These are phyloP conservation scores for Synanceia verrucosa DNA, from an alignment of 2,797 vertebrate genomes.

Conservation along the genomic window DNA sequence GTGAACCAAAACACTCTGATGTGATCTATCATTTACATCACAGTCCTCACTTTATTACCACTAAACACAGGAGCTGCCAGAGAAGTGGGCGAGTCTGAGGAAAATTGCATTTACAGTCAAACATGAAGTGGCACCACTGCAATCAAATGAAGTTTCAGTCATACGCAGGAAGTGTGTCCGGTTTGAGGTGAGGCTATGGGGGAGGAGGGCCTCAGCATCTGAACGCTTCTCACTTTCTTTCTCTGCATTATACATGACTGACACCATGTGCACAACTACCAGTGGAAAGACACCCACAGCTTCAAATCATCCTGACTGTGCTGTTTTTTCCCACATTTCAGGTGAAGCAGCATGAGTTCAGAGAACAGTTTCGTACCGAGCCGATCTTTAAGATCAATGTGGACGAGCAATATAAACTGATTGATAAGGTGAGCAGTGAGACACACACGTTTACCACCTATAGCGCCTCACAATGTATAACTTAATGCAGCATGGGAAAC, in stretches of 20 bases:
- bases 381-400: constrained; percentile 78
- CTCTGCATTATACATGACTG: constrained; percentile 71
- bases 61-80: constrained; percentile 83
- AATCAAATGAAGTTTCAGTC: constrained; percentile 89
- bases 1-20: constrained; percentile 2
- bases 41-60: background rate
- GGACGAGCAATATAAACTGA: constrained; percentile 79
- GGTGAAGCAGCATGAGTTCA: constrained; percentile 86
- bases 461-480: background rate
- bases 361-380: constrained; percentile 84
- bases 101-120: constrained; percentile 88
- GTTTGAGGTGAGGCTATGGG: constrained; percentile 85
- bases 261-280: background rate
- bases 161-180: constrained; percentile 91
- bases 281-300: background rate
- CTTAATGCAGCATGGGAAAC: background rate
- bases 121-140: constrained; percentile 85
- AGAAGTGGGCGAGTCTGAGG: constrained; percentile 84
- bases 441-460: background rate
- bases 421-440: constrained; percentile 75
- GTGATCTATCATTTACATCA: background rate
- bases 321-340: constrained; percentile 55
- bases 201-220: constrained; percentile 56
- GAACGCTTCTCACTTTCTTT: constrained; percentile 54
- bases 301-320: constrained; percentile 9